Evolutionary conservation across 2,797 vertebrate species (phyloP).

Genomic region (Microtus californicus): DNA sequence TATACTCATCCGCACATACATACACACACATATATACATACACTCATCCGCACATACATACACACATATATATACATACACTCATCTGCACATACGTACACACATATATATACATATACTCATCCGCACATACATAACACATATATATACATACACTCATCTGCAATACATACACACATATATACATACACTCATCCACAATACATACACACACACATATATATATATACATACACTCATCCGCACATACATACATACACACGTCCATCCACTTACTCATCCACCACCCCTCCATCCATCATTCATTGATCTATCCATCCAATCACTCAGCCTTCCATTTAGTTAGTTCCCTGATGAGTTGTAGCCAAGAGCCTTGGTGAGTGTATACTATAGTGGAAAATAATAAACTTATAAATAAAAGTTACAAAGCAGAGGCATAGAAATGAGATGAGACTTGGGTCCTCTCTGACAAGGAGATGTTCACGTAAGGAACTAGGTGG

Average conservation of each 20-base stretch:
- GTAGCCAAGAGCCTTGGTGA: background rate
- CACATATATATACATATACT: no score
- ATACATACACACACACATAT: no score
- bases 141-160: background rate
- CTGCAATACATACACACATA: no score
- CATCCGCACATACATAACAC: background rate
- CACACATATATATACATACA: background rate
- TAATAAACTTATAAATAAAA: background rate
- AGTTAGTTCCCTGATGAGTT: background rate
- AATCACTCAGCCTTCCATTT: background rate
- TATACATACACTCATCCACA: background rate
- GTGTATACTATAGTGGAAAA: background rate
- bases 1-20: no score
- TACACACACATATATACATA: no score
- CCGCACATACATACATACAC: background rate
- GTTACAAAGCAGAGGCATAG: no score
- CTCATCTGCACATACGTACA: no score
- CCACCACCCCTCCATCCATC: background rate
- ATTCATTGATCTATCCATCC: no score
- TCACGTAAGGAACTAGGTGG: no score
- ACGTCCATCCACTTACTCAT: background rate
- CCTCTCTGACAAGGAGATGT: background rate
- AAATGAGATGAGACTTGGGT: background rate
- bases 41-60: background rate
- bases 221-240: background rate